Conservation (phyloP, 2,888 invertebrate species). For the Hyppa rectilinea region DNA sequence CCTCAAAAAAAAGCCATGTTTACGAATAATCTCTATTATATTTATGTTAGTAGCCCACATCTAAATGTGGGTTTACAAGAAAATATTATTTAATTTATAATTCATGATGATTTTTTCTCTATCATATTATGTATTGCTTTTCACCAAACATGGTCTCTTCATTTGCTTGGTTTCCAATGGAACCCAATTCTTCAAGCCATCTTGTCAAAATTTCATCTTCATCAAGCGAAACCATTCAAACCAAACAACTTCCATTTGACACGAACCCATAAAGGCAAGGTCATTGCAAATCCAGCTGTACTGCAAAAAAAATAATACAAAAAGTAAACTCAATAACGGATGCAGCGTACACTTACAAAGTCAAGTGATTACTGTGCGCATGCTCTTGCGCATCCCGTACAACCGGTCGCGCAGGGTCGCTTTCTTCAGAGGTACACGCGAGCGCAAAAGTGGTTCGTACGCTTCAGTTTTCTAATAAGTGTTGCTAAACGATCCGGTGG, state of each 20-base stretch:
- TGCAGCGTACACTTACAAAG: conserved; percentile 33
- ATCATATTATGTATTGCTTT: no score
- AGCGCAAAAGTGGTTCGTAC: conserved; percentile 45
- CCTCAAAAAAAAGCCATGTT: no score
- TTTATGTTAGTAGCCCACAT: conserved; percentile 18
- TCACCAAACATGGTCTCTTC: no score
- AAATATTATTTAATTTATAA: no score
- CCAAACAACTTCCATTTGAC: conserved; percentile 1
- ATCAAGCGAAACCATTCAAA: no score
- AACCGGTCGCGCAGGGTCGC: conserved; percentile 67
- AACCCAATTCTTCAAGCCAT: no score
- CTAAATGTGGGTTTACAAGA: background rate
- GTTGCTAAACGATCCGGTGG: conserved; percentile 28
- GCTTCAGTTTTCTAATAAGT: conserved; percentile 58
- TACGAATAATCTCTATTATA: no score
- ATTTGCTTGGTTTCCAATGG: no score
- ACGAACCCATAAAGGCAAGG: conserved; percentile 19
- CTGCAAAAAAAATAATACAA: conserved; percentile 7
- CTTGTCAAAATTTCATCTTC: no score
- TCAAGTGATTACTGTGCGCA: conserved; percentile 48
- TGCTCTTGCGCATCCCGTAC: conserved; percentile 48
- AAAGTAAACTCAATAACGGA: conserved; percentile 18
- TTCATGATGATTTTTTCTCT: no score
- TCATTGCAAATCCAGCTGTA: background rate
- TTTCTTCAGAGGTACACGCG: conserved; percentile 65